Base-by-base conservation (phyloP, 1,140 invertebrate genomes). In the Macrobrachium nipponense region DNA sequence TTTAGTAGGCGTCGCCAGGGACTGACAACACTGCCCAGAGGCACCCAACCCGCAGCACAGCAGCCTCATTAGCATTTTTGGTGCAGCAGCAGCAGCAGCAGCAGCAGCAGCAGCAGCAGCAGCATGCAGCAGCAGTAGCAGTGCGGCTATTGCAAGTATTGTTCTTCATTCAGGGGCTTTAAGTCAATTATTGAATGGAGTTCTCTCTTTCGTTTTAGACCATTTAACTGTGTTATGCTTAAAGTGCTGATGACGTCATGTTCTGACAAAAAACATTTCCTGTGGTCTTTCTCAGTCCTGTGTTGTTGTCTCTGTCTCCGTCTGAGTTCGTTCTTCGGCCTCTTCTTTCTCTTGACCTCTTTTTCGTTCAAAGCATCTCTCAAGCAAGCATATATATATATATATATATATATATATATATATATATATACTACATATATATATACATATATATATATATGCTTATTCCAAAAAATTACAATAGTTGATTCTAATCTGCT, bases 181-280 rank as follows among this genome's bases (percentile, higher is more conserved):
- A 62, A 43, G 78, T 79, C 58, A 66, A 66, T 85, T 85, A 78
- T 23, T 58, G 66, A 85, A 85, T 79, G 82, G 78, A 79, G 82
- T 76, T 75, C 78, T 85, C 72, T 78, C 64, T 79, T 85, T 79
- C 59, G 60, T 79, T 72, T 79, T 72, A 68, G 62, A 64, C 82
- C 82, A 70, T 85, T 85, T 79, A 64, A 85, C 82, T 85, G 82
- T 85, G 82, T 85, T 85, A 51, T 61, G 76, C 75, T 76, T 68
- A 76, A 79, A 79, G 70, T 68, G 75, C 78, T 64, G 64, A 76
- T 85, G 82, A 51, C 51, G 8, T 51, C 51, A 51, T 51, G 51
- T 51, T 51, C 51, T 51, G 51, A 51, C 51, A 51, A 51, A 51
- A 51, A 78, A 85, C 76, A 64, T 85, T 64, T 64, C 78, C 44